phyloP scores from a whole-genome alignment of 2,113 vertebrate species.

The Notothenia rossii region DNA sequence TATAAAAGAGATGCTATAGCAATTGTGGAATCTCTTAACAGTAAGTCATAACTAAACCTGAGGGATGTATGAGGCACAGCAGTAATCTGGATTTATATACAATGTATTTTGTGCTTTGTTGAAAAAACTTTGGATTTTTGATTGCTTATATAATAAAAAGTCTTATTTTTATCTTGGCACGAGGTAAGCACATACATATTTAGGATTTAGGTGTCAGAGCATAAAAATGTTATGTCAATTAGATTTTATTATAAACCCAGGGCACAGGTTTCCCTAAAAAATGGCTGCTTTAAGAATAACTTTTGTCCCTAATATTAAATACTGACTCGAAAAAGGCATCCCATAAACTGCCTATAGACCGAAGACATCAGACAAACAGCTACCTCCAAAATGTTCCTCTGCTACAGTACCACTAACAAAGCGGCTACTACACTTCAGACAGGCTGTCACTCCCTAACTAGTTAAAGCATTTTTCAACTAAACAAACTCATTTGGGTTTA shows the following conservation, averaged over 20 bases:
- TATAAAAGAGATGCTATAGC: slow-evolving; percentile 33
- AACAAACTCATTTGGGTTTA: background rate
- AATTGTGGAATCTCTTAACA: slow-evolving; percentile 30
- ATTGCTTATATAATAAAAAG: background rate
- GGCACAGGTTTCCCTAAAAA: too few species aligned
- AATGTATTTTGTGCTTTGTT: background rate
- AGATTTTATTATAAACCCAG: too few species aligned
- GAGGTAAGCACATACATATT: background rate
- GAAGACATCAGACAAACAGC: slow-evolving; percentile 2
- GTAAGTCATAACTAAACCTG: slow-evolving; percentile 41
- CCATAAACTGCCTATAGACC: background rate
- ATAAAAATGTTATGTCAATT: background rate
- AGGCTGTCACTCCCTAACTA: slow-evolving; percentile 21
- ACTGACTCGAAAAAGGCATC: slow-evolving; percentile 14
- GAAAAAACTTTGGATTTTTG: background rate
- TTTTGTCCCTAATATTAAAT: slow-evolving; percentile 17
- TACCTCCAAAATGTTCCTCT: slow-evolving; percentile 11
- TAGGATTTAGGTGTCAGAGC: background rate
- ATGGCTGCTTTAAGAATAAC: background rate
- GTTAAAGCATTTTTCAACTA: background rate
- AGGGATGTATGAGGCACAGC: background rate
- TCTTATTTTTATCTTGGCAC: background rate
- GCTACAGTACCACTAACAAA: background rate
- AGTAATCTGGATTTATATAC: background rate
- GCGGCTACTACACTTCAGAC: slow-evolving; percentile 1